Conservation (phyloP, 2,113 vertebrate species). For the Numenius arquata region DNA sequence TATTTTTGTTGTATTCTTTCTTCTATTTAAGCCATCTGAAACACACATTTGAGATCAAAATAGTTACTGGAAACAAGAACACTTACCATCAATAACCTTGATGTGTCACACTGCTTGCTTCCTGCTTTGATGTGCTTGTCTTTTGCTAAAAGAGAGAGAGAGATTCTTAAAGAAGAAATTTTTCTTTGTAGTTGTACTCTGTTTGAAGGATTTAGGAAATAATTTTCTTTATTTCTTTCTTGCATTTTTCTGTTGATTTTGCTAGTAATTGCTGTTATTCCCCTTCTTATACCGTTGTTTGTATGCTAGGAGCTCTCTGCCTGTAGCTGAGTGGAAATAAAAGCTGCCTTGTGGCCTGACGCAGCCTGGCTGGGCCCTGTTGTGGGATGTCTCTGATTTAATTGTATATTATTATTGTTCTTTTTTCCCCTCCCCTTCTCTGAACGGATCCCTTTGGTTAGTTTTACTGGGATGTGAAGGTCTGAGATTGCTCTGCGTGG, state of each 20-base stretch:
- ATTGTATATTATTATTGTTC: background rate
- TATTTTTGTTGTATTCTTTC: background rate
- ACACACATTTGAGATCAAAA: background rate
- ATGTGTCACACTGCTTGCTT: background rate
- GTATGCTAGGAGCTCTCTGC: background rate
- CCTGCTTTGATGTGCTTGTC: background rate
- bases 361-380: background rate
- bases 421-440: background rate
- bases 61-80: background rate
- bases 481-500: background rate
- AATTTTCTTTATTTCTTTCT: background rate
- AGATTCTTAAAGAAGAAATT: background rate
- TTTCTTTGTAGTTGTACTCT: background rate
- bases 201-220: background rate
- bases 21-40: background rate
- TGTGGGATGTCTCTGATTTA: background rate
- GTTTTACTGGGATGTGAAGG: background rate
- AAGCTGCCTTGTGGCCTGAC: background rate
- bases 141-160: background rate
- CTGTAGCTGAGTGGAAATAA: background rate
- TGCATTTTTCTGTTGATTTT: background rate
- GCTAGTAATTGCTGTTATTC: background rate
- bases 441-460: background rate
- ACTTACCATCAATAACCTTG: background rate
- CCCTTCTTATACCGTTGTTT: background rate